These are phyloP conservation scores for Catajapyx aquilonaris DNA, from an alignment of 1,140 invertebrate genomes.

Conservation along the genomic window DNA sequence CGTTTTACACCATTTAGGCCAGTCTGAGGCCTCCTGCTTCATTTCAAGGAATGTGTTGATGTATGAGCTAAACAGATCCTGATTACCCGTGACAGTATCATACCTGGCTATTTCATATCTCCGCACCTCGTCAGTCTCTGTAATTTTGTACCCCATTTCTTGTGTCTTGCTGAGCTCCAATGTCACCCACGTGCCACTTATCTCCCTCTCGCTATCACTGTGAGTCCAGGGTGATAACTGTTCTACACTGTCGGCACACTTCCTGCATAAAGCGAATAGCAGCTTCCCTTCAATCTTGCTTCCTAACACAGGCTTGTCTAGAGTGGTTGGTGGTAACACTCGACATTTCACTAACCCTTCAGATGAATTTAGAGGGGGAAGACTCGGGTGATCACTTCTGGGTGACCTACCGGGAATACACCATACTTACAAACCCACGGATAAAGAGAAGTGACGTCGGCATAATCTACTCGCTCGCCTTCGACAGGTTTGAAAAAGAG, in stretches of 20 bases:
- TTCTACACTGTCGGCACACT: conserved; percentile 7
- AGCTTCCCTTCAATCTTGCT: conserved; percentile 7
- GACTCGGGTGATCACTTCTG: conserved; percentile 15
- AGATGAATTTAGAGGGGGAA: conserved; percentile 10
- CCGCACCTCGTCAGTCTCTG: conserved; percentile 19
- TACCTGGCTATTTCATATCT: conserved; percentile 13
- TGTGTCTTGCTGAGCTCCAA: conserved; percentile 19
- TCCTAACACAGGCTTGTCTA: conserved; percentile 11
- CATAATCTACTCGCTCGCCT: conserved; percentile 18
- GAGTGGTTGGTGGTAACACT: conserved; percentile 9
- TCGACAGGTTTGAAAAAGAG: conserved; percentile 12
- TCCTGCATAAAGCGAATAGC: conserved; percentile 11
- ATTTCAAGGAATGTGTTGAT: no score
- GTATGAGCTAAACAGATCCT: no score
- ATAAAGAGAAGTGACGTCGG: conserved; percentile 19
- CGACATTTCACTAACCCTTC: conserved; percentile 13
- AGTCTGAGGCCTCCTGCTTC: no score
- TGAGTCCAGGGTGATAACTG: conserved; percentile 13
- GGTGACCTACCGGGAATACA: conserved; percentile 18
- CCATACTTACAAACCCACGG: conserved; percentile 16
- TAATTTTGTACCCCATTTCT: conserved; percentile 17
- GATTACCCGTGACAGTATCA: no score
- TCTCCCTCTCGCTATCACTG: conserved; percentile 12
- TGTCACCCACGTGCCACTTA: conserved; percentile 19
- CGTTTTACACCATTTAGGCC: no score